These are phyloP conservation scores for Rotaria sp. DNA, from an alignment of 2,888 invertebrate species.

Conservation along the genomic window DNA sequence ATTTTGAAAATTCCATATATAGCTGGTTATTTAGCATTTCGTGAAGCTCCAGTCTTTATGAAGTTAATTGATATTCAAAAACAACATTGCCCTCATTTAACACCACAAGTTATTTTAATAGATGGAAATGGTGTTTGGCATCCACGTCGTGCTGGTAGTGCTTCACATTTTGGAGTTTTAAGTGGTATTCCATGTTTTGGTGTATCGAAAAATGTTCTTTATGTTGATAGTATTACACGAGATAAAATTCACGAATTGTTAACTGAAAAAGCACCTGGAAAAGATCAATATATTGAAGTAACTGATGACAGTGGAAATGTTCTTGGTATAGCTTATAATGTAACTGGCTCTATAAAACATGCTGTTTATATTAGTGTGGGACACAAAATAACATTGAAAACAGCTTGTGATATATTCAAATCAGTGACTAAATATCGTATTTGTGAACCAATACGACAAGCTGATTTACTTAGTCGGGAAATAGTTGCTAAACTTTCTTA, in stretches of 20 bases:
- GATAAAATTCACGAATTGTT: conserved; percentile 44
- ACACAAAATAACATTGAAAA: conserved; percentile 48
- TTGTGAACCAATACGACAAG: conserved; percentile 47
- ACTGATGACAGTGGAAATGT: conserved; percentile 41
- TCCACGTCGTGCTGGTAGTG: conserved; percentile 48
- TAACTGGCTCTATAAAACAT: conserved; percentile 44
- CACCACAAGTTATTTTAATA: conserved; percentile 54
- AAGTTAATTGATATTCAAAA: conserved; percentile 44
- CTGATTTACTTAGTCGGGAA: conserved; percentile 21
- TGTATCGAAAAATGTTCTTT: conserved; percentile 56
- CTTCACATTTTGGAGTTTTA: conserved; percentile 56
- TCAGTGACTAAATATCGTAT: conserved; percentile 49
- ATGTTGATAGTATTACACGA: conserved; percentile 51
- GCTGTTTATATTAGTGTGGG: conserved; percentile 52
- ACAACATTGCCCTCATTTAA: conserved; percentile 46
- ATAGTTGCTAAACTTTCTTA: not conserved
- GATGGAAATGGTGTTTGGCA: conserved; percentile 58
- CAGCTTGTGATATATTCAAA: conserved; percentile 48
- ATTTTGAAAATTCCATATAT: conserved; percentile 54
- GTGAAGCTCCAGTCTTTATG: conserved; percentile 53
- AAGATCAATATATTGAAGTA: conserved; percentile 39
- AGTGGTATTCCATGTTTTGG: conserved; percentile 55
- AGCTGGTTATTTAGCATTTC: conserved; percentile 57
- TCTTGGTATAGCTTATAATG: conserved; percentile 8
- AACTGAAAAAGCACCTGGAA: conserved; percentile 43